Percentiles rank a stretch among this genome's conserved stretches.
Evolutionary conservation across 2,888 invertebrate species (phyloP).

Genomic region (Chrysolina oricalcia): DNA sequence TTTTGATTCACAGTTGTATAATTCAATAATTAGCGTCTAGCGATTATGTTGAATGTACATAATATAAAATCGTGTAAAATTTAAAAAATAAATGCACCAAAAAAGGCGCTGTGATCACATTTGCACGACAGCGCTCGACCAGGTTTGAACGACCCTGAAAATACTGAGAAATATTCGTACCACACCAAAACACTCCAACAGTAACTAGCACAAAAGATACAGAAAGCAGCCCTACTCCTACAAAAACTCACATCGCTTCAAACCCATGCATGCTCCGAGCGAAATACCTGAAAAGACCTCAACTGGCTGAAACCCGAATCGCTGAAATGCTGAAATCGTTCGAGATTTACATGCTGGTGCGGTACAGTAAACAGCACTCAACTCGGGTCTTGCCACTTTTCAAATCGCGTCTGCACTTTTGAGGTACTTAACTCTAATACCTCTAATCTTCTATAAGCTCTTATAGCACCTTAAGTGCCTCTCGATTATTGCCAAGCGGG

Average conservation of each 20-base stretch:
- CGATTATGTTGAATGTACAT: too few relatives aligned
- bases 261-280: neutral
- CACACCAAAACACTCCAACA: neutral
- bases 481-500: conserved; percentile 66
- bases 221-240: neutral
- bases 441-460: conserved; percentile 67
- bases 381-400: conserved; percentile 49
- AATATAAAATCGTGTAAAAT: too few relatives aligned
- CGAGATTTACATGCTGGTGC: neutral
- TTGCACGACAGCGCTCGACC: too few relatives aligned
- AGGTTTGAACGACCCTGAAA: too few relatives aligned
- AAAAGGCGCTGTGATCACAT: too few relatives aligned
- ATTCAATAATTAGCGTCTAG: too few relatives aligned
- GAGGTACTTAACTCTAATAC: conserved; percentile 68
- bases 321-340: neutral
- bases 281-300: conserved; percentile 2
- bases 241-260: neutral
- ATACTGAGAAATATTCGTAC: too few relatives aligned
- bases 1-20: too few relatives aligned
- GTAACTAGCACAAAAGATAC: neutral
- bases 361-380: conserved; percentile 36
- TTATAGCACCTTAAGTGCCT: conserved; percentile 70
- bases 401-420: conserved; percentile 63
- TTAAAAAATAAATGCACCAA: too few relatives aligned
- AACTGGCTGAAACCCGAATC: conserved; percentile 2